phyloP scores from a whole-genome alignment of 1,140 invertebrate genomes.

The Lasioglossum albipes region DNA sequence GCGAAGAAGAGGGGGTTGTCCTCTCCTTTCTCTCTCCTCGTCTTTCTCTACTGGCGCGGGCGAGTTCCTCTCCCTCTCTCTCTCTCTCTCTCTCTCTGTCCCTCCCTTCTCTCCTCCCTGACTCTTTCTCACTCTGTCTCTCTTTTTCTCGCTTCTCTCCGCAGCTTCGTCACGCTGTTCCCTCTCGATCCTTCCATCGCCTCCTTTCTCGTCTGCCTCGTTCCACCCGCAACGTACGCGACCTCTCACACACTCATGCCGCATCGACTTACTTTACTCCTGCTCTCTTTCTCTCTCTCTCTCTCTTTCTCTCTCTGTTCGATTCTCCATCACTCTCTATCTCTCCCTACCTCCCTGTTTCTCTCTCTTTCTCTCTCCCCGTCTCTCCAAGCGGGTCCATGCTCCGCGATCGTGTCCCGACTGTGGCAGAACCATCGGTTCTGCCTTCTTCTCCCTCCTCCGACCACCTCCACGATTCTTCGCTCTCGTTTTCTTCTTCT shows the following conservation, averaged over 20 bases:
- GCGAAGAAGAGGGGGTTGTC: conserved; percentile 73
- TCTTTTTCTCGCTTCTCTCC: conserved; percentile 38
- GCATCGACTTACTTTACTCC: conserved; percentile 57
- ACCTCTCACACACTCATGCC: conserved; percentile 1
- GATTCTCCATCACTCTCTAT: no score
- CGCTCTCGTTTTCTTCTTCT: conserved; percentile 39
- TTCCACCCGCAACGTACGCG: conserved; percentile 32
- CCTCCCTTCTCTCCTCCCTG: conserved; percentile 10
- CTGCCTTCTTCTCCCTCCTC: conserved; percentile 6
- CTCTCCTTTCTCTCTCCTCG: conserved; percentile 67
- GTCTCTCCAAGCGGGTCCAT: conserved; percentile 55
- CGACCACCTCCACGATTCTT: conserved; percentile 22
- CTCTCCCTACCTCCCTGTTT: no score
- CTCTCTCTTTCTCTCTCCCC: no score
- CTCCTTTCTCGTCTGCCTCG: conserved; percentile 45
- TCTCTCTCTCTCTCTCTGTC: conserved; percentile 9
- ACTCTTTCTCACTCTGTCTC: conserved; percentile 8
- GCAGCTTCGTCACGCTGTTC: conserved; percentile 44
- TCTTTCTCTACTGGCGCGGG: conserved; percentile 3
- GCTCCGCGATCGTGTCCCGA: conserved; percentile 70
- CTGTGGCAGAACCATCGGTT: conserved; percentile 59
- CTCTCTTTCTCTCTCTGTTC: no score
- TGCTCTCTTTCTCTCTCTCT: no score
- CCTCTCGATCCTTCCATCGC: conserved; percentile 48
- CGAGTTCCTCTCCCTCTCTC: background rate